A percentile compares a stretch with the other conserved stretches of the same genome.
These are phyloP conservation scores for Acleris laterana DNA, from an alignment of 2,888 invertebrate species.

Conservation along the genomic window DNA sequence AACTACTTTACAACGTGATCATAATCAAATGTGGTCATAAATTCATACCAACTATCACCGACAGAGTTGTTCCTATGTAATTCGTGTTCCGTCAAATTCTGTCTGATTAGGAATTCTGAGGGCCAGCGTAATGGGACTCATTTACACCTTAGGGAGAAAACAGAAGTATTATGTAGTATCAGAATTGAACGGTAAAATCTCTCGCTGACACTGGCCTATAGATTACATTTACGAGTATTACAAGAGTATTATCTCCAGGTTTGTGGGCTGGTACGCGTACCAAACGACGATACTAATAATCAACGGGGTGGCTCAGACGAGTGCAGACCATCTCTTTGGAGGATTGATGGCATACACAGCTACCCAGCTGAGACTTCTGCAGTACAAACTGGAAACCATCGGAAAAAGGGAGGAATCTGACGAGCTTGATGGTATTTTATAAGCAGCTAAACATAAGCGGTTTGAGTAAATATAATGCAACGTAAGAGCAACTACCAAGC, in stretches of 20 bases:
- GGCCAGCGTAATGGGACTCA: too few relatives aligned
- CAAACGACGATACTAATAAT: constrained; percentile 26
- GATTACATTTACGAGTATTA: neutral
- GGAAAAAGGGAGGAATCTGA: constrained; percentile 29
- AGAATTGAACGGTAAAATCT: neutral
- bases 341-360: constrained; percentile 33
- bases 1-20: too few relatives aligned
- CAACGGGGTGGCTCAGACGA: constrained; percentile 27
- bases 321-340: constrained; percentile 25
- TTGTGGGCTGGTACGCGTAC: constrained; percentile 28
- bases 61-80: too few relatives aligned
- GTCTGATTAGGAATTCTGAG: too few relatives aligned
- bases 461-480: too few relatives aligned
- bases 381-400: constrained; percentile 25
- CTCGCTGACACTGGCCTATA: neutral
- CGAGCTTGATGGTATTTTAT: constrained; percentile 18
- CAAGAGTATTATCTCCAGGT: constrained; percentile 11
- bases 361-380: constrained; percentile 25
- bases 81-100: too few relatives aligned
- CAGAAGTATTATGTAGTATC: neutral
- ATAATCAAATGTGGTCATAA: too few relatives aligned
- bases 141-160: too few relatives aligned
- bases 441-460: too few relatives aligned
- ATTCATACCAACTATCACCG: too few relatives aligned
- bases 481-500: too few relatives aligned